Percentiles rank a stretch among this genome's conserved stretches.
Evolutionary conservation across 2,888 invertebrate species (phyloP).

Genomic region (Venusia cambrica): DNA sequence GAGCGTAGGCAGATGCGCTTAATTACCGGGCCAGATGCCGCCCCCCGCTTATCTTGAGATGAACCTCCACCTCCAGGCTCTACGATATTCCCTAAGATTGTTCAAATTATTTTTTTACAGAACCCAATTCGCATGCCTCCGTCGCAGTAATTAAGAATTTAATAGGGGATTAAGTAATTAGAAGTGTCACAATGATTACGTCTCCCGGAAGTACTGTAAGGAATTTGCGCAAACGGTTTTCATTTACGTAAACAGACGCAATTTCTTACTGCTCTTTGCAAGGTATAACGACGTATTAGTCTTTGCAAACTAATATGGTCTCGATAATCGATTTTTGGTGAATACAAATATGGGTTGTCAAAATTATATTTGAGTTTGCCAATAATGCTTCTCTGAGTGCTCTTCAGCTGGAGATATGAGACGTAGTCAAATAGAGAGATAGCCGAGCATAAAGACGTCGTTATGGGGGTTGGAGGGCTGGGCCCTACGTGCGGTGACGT

Average conservation of each 20-base stretch:
- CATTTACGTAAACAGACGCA: constrained; percentile 30
- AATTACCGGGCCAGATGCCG: constrained; percentile 76
- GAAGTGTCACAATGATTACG: constrained; percentile 44
- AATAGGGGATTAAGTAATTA: constrained; percentile 53
- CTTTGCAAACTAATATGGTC: constrained; percentile 15
- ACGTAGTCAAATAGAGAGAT: constrained; percentile 72
- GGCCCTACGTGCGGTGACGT: constrained; percentile 60
- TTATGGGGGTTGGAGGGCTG: constrained; percentile 50
- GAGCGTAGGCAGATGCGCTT: constrained; percentile 80
- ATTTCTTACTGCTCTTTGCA: constrained; percentile 13
- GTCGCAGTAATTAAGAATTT: constrained; percentile 50
- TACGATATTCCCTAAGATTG: constrained; percentile 60
- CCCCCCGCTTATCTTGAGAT: constrained; percentile 67
- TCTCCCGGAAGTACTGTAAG: constrained; percentile 35
- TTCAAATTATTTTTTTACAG: constrained; percentile 58
- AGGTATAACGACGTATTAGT: constrained; percentile 12
- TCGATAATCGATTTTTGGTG: constrained; percentile 15
- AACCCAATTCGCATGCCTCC: constrained; percentile 48
- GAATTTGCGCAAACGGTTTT: constrained; percentile 37
- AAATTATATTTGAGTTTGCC: constrained; percentile 58
- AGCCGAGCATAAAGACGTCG: constrained; percentile 67
- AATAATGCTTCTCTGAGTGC: constrained; percentile 66
- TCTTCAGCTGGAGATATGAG: constrained; percentile 64
- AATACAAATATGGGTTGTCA: constrained; percentile 35
- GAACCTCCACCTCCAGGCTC: constrained; percentile 61